Evolutionary conservation across 2,797 vertebrate genomes (phyloP), one percentile per base, ranked within the genome.

Genomic region (Diceros bicornis): DNA sequence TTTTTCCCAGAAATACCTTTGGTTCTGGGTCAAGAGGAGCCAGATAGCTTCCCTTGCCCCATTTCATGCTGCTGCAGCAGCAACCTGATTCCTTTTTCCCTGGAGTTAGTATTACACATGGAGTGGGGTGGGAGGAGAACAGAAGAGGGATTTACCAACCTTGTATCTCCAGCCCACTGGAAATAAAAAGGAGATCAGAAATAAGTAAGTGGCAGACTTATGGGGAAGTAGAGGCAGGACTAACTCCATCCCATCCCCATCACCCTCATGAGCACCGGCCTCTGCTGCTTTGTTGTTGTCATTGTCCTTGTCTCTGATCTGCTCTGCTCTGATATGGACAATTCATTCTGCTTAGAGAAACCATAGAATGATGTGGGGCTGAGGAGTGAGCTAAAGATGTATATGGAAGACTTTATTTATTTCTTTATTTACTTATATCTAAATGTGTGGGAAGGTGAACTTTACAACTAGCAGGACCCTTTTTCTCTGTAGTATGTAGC

Each of bases 331-430:
- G 50, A 55, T 34, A n/a, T 91, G 50, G 23, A 34, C 11, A 34
- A 9, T 77, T 72, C 32, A 79, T 77, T 95, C 66, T 92, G 52
- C 52, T 59, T 86, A 89, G 34, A 93, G 74, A 94, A 85, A 82
- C 47, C 9, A 32, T 17, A 69, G 44, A 89, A 79, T n/a, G 47
- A 74, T 44, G 21, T 89, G 41, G 66, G n/a, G 13, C 29, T 41
- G 17, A 85, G 66, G 81, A 89, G 7, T 74, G 52, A 81, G 25
- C 64, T 50, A 66, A 72, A 47, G 47, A 87, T 71, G 79, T 95
- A 61, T 16, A 59, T 16, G 1, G 52, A 71, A 92, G 25, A 79
- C 16, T 27, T 66, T 89, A 74, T 32, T 59, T 84, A 27, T 83
- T 66, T 82, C 25, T 47, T 66, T 62, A 47, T 74, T 83, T 85